Conservation (phyloP, 2,113 vertebrate species). For the Hirundichthys speculiger region DNA sequence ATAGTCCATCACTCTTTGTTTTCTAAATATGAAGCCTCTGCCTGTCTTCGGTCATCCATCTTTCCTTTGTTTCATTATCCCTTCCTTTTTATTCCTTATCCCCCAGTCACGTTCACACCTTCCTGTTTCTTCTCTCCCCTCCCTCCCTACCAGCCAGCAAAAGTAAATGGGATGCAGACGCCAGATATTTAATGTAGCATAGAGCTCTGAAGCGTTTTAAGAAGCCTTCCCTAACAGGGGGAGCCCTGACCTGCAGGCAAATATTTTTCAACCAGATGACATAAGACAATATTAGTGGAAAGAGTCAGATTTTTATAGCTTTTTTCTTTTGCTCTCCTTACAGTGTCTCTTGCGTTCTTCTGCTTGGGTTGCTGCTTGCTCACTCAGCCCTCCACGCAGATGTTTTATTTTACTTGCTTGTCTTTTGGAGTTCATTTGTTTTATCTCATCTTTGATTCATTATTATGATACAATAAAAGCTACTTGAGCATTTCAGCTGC, state of each 20-base stretch:
- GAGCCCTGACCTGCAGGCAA: constrained; percentile 81
- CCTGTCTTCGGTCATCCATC: neutral
- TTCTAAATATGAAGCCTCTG: too few relatives aligned
- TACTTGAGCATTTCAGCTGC: constrained; percentile 86
- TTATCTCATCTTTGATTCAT: constrained; percentile 88
- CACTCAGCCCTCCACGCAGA: constrained; percentile 60
- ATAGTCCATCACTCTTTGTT: too few relatives aligned
- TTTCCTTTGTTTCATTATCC: constrained; percentile 48
- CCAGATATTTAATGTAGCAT: constrained; percentile 83
- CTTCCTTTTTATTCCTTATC: neutral
- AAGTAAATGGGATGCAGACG: constrained; percentile 74
- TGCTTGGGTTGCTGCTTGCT: constrained; percentile 57
- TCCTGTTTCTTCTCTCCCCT: neutral
- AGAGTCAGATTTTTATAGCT: constrained; percentile 54
- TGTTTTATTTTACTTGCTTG: constrained; percentile 79
- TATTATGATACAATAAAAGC: constrained; percentile 89
- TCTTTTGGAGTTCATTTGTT: constrained; percentile 85
- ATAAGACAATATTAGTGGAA: constrained; percentile 77
- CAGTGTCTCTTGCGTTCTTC: constrained; percentile 16
- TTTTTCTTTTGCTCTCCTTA: constrained; percentile 27
- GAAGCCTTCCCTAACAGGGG: constrained; percentile 75
- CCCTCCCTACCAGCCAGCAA: constrained; percentile 67
- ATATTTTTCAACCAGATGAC: constrained; percentile 84
- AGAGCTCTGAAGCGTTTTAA: constrained; percentile 76
- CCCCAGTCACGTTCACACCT: constrained; percentile 11